phyloP scores from a whole-genome alignment of 2,797 vertebrate genomes.

The Ambastaia sidthimunki region DNA sequence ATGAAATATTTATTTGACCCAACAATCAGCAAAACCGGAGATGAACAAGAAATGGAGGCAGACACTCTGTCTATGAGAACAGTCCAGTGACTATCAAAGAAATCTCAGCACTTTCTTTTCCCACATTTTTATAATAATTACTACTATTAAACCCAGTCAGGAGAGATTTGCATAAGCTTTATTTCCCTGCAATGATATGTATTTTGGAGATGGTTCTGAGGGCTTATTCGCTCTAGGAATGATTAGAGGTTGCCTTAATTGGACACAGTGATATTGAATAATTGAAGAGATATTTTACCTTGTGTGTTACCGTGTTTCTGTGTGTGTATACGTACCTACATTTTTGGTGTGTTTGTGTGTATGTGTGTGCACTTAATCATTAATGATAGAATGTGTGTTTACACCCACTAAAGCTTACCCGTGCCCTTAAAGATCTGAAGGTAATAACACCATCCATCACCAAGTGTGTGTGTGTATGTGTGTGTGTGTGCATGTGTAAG shows the following conservation, averaged over 20 bases:
- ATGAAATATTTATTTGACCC: conserved; percentile 60
- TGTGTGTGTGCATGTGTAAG: conserved; percentile 14
- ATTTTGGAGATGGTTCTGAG: conserved; percentile 1
- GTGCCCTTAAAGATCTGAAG: conserved; percentile 54
- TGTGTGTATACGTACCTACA: not conserved
- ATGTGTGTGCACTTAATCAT: conserved; percentile 44
- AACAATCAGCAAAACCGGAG: conserved; percentile 57
- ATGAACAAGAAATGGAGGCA: conserved; percentile 43
- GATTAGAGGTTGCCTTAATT: conserved; percentile 15
- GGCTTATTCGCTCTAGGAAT: not conserved
- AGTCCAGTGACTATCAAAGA: conserved; percentile 11
- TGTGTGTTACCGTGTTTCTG: conserved; percentile 10
- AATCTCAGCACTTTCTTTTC: not conserved
- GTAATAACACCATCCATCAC: conserved; percentile 61
- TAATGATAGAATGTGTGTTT: conserved; percentile 58
- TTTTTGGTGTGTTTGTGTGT: not conserved
- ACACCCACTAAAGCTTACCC: conserved; percentile 51
- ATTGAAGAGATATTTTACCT: conserved; percentile 40
- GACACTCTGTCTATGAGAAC: conserved; percentile 13
- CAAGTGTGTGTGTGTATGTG: conserved; percentile 33
- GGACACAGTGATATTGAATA: conserved; percentile 26
- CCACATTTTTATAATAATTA: conserved; percentile 13
- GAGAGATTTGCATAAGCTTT: not conserved
- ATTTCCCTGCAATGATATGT: not conserved
- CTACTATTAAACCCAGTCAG: not conserved